Base-by-base conservation (phyloP, 2,888 invertebrate genomes). In the Zhuqinia jingwanae region DNA sequence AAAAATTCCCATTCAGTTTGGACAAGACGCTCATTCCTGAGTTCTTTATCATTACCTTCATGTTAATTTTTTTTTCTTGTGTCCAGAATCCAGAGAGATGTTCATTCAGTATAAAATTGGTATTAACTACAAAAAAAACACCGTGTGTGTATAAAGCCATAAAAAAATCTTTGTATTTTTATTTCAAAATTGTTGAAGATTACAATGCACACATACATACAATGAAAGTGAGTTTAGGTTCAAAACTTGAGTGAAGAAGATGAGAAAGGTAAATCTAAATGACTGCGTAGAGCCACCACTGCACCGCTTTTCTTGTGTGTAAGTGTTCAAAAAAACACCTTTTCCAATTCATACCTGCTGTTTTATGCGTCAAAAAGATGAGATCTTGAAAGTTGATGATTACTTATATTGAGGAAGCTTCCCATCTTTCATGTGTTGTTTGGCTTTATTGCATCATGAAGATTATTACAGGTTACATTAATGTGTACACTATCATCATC, bases 1-100 rank as follows among this genome's bases (percentile, higher is more conserved):
- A 36, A 36, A 8, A 36, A 6, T 36, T 25, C 20, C 11, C 70
- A 70, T 73, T 73, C 70, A 22, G 25, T 50, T 27, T 27, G 17
- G 27, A 73, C 73, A 50, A 42, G 22, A 65, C 2, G 8, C 50
- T 15, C 50, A 50, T 50, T 47, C 25, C 22, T 45, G 15, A 22
- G 22, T 42, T 68, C 68, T 50, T 53, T 10, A 70, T 70, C 50
- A 53, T 73, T 73, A 73, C 73, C 20, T 20, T 70, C 45, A 47
- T 50, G 73, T 50, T 68, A 6, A n/a, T n/a, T n/a, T n/a, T n/a
- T n/a, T 22, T 36, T 53, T 83, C 3, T 25, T 17, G 65, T 83
- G 84, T 70, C 68, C 84, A 65, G 73, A n/a, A n/a, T n/a, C n/a
- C n/a, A n/a, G n/a, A n/a, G n/a, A 85, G 78, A 78, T 85, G 85